Percentiles rank a stretch among this genome's conserved stretches.
Evolutionary conservation across 1,140 invertebrate genomes (phyloP).

Genomic region (Tenebrio molitor): DNA sequence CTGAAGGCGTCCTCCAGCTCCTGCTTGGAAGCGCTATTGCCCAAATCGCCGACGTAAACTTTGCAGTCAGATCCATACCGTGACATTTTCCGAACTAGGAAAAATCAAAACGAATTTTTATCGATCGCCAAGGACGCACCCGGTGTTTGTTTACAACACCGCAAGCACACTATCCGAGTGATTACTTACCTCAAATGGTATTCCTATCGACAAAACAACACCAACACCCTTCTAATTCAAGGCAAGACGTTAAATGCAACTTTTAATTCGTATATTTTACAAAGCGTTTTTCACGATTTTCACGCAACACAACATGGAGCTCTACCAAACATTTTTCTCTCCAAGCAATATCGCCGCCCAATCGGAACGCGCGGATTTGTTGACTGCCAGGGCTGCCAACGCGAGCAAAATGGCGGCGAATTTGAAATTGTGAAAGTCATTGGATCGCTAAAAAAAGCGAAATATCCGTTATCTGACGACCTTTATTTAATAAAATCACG

Average conservation of each 20-base stretch:
- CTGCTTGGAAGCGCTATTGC: conserved; percentile 88
- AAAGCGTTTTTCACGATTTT: conserved; percentile 1
- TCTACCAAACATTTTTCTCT: not conserved
- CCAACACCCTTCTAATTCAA: conserved; percentile 1
- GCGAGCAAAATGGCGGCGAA: not conserved
- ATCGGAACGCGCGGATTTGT: not conserved
- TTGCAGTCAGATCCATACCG: conserved; percentile 91
- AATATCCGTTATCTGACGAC: conserved; percentile 26
- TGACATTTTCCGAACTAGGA: conserved; percentile 73
- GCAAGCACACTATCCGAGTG: not conserved
- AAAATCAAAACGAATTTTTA: conserved; percentile 46
- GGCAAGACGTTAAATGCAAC: not conserved
- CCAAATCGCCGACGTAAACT: conserved; percentile 96
- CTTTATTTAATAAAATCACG: not conserved
- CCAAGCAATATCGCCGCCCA: not conserved
- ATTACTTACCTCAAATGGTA: not conserved
- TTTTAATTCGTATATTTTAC: not conserved
- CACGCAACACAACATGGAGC: not conserved
- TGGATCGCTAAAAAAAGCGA: not conserved
- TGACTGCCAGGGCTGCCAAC: not conserved
- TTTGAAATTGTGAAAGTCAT: conserved; percentile 13
- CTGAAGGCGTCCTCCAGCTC: conserved; percentile 95
- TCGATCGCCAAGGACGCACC: conserved; percentile 41
- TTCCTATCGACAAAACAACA: not conserved
- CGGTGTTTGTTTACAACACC: conserved; percentile 42